Evolutionary conservation across 2,113 vertebrate genomes (phyloP).

Genomic region (Burhinus oedicnemus): DNA sequence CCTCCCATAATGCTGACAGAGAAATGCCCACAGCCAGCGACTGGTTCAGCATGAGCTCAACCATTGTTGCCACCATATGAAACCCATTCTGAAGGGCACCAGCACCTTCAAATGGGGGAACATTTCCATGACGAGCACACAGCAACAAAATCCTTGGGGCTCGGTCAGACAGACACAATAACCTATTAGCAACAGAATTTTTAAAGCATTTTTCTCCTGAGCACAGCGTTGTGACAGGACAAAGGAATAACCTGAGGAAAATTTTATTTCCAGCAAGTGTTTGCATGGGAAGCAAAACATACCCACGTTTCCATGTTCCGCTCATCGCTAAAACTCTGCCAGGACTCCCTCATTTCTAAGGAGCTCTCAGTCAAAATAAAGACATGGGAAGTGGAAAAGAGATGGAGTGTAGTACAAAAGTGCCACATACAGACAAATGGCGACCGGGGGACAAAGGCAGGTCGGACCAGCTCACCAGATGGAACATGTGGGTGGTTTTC

Average conservation of each 20-base stretch:
- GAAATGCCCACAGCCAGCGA: rapidly evolving
- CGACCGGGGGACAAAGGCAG: background rate
- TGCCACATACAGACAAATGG: background rate
- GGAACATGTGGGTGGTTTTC: background rate
- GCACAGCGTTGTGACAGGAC: background rate
- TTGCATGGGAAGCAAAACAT: background rate
- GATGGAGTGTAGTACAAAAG: background rate
- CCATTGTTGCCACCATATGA: rapidly evolving
- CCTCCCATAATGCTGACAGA: rapidly evolving
- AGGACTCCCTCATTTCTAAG: background rate
- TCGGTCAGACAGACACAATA: rapidly evolving
- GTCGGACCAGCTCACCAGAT: rapidly evolving
- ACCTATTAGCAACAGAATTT: background rate
- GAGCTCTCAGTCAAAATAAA: background rate
- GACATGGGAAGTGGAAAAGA: background rate
- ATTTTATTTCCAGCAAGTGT: background rate
- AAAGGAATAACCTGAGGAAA: background rate
- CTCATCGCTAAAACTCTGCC: background rate
- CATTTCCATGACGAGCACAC: background rate
- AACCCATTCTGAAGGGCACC: background rate
- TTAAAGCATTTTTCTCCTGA: background rate
- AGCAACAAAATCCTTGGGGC: background rate
- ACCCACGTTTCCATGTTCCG: rapidly evolving
- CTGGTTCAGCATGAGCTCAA: rapidly evolving
- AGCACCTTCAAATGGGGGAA: rapidly evolving